phyloP scores from a whole-genome alignment of 2,797 vertebrate genomes.

The Glyptemys insculpta region DNA sequence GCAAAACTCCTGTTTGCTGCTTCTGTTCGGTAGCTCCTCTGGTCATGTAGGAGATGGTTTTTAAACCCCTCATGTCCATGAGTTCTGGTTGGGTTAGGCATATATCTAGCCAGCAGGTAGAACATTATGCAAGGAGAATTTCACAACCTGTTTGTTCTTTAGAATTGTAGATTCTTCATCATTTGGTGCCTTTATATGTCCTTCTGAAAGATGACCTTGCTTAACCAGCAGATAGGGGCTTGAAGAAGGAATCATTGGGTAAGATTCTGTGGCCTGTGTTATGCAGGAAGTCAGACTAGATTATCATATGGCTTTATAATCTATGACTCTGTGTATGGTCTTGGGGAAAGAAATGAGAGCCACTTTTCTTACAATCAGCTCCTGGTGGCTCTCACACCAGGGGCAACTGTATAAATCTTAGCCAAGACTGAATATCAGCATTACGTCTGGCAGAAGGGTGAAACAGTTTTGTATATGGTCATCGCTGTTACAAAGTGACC shows the following conservation, averaged over 20 bases:
- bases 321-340: neutral
- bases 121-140: neutral
- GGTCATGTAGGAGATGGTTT: no score
- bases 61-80: no score
- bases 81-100: no score
- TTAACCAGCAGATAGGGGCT: neutral
- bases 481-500: neutral
- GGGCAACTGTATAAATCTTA: neutral
- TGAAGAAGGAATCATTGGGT: neutral
- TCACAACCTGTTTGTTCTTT: neutral
- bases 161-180: neutral
- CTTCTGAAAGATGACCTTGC: neutral
- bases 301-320: accelerated
- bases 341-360: neutral
- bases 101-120: neutral
- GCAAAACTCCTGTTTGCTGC: no score
- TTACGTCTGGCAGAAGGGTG: accelerated
- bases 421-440: neutral
- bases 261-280: neutral
- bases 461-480: neutral
- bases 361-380: neutral
- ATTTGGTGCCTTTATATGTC: neutral
- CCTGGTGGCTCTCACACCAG: neutral
- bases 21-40: no score
- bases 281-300: neutral